Base-by-base conservation (phyloP, 2,113 vertebrate genomes). In the rat (Rattus norvegicus) region DNA sequence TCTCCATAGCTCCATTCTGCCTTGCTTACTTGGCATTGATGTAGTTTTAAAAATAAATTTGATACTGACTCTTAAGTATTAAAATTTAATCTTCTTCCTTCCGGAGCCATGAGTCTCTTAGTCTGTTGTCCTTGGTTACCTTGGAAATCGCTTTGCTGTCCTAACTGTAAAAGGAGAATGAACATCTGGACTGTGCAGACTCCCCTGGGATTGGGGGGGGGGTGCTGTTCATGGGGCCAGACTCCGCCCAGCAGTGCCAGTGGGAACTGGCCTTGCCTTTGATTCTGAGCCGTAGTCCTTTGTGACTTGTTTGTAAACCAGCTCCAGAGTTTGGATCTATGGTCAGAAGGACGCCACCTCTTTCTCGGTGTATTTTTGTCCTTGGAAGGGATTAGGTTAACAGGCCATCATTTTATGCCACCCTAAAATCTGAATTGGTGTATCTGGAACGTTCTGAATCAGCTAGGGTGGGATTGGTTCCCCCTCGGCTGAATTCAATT, bases 21-120 rank as follows among this genome's bases (percentile, higher is more conserved):
- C 52, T 39, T 86, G 80, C 76, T 87, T 76, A 77, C 87, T 90
- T 92, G 96, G 76, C 84, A 70, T 59, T 56, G 72, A 81, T 16
- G 30, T 79, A 72, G 75, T 93, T 97, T 97, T 97, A 97, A 97
- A 97, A 93, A 96, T 98, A 92, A 94, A 97, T 94, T 88, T 75
- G 92, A 94, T 88, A 94, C 95, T 95, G 93, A 95, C 92, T 80
- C 0, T 5, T 73, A 84, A 90, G 95, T 96, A 95, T 97, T 97
- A 96, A 90, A 95, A 88, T 98, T 76, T 88, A 95, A 97, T 97
- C 97, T 77, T 0, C 80, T 97, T 96, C 95, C 91, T 97, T 97
- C 94, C 17, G 4, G 95, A 90, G 83, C 89, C 87, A 33, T 95
- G 52, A 85, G 92, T 90, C 86, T 95, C 72, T 67, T 59, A 7